Conservation (phyloP, 1,140 invertebrate species). For the Sarcophaga bullata region DNA sequence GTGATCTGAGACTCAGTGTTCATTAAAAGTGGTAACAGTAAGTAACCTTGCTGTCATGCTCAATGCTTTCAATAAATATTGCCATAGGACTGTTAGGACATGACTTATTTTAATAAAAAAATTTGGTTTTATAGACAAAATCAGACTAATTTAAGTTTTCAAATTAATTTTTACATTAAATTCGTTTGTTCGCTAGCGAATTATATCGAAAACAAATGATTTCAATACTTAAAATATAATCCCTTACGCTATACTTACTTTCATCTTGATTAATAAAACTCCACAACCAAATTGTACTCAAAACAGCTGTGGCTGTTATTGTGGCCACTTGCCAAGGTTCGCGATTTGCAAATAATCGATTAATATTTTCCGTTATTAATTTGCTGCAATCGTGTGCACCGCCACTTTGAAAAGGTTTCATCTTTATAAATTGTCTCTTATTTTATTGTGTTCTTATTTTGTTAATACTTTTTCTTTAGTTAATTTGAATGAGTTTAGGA, state of each 20-base stretch:
- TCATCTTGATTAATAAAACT: slow-evolving; percentile 78
- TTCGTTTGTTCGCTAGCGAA: neutral
- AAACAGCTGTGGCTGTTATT: slow-evolving; percentile 75
- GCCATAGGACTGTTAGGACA: no score
- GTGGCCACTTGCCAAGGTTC: slow-evolving; percentile 82
- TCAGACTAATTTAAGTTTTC: no score
- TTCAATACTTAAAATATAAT: no score
- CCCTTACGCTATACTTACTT: slow-evolving; percentile 68
- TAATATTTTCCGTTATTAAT: slow-evolving; percentile 61
- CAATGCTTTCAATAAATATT: no score
- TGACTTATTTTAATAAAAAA: no score
- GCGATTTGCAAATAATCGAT: slow-evolving; percentile 72
- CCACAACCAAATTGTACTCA: slow-evolving; percentile 76
- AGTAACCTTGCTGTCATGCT: no score
- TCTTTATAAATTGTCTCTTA: slow-evolving; percentile 16
- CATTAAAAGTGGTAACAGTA: no score
- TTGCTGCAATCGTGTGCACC: slow-evolving; percentile 52
- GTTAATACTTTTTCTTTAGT: slow-evolving; percentile 49
- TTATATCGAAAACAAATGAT: neutral
- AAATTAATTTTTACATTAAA: neutral
- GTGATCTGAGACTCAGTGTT: no score
- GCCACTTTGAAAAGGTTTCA: slow-evolving; percentile 37
- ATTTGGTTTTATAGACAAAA: no score
- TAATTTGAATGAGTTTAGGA: neutral
- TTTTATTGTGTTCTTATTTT: neutral